These are phyloP conservation scores for Sebastes nivosus DNA, from an alignment of 2,797 vertebrate genomes.

Conservation along the genomic window DNA sequence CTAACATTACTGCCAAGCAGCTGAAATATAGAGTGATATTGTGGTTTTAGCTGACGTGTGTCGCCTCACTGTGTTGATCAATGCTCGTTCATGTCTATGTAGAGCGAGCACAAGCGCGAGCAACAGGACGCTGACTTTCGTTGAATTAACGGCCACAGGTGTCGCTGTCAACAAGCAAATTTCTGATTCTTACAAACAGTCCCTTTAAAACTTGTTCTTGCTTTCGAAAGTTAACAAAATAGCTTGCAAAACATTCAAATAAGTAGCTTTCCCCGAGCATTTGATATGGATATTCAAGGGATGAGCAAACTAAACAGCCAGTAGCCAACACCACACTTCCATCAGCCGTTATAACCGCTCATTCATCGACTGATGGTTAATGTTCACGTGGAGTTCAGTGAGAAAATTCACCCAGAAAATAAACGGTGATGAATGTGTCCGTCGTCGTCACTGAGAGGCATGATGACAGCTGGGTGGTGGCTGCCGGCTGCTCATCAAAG, in stretches of 20 bases:
- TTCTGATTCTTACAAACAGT: no score
- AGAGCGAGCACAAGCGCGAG: no score
- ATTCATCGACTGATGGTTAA: constrained; percentile 18
- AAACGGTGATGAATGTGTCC: constrained; percentile 15
- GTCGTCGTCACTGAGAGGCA: background rate
- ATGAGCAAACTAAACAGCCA: background rate
- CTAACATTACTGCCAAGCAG: no score
- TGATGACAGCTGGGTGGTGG: background rate
- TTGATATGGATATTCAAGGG: background rate
- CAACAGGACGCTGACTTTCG: no score
- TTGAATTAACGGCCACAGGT: no score
- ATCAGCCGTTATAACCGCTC: constrained; percentile 3
- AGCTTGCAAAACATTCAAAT: no score
- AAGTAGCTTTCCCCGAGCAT: background rate
- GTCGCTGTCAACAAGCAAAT: no score
- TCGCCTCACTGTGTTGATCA: no score
- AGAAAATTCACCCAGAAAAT: constrained; percentile 27
- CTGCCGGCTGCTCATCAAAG: constrained; percentile 4
- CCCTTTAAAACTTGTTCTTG: background rate
- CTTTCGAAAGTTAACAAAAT: background rate
- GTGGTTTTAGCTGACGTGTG: no score
- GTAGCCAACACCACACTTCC: background rate
- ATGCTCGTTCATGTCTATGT: no score
- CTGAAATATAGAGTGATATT: no score
- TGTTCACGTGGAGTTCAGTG: constrained; percentile 8